phyloP scores from a whole-genome alignment of 2,797 vertebrate genomes.

The Iguana delicatissima region DNA sequence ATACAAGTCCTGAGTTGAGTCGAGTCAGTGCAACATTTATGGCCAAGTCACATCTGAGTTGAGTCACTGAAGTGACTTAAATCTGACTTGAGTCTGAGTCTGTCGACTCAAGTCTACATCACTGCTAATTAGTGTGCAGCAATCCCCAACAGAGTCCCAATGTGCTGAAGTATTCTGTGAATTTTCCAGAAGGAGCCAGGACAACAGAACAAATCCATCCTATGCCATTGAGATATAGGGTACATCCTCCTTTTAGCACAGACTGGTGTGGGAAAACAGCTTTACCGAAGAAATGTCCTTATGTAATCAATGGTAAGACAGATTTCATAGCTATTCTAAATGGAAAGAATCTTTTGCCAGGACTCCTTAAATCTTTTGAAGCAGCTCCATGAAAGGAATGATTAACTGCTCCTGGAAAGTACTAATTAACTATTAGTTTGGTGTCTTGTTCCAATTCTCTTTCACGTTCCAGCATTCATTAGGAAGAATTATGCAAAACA shows the following conservation, averaged over 20 bases:
- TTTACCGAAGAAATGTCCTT: constrained; percentile 28
- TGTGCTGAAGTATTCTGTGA: too few species aligned
- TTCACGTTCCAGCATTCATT: constrained; percentile 51
- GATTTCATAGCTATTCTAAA: neutral
- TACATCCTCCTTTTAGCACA: neutral
- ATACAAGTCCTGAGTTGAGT: too few species aligned
- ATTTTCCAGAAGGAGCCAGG: neutral
- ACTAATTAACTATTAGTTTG: constrained; percentile 58
- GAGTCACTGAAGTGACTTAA: too few species aligned
- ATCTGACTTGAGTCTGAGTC: too few species aligned
- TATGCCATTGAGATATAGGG: neutral
- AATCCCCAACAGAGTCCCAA: neutral
- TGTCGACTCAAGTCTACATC: too few species aligned
- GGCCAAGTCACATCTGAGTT: too few species aligned
- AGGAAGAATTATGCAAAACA: constrained; percentile 45
- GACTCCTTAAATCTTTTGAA: constrained; percentile 40
- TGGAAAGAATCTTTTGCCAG: constrained; percentile 29
- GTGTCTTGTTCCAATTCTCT: constrained; percentile 40
- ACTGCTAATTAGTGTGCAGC: too few species aligned
- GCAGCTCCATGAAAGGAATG: constrained; percentile 14
- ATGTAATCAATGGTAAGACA: constrained; percentile 17
- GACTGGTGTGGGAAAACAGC: neutral
- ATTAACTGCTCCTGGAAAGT: constrained; percentile 50
- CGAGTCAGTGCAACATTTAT: too few species aligned
- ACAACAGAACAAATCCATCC: constrained; percentile 1